These are phyloP conservation scores for Halocynthia roretzi DNA, from an alignment of 23 tunicate genomes.

Conservation along the genomic window DNA sequence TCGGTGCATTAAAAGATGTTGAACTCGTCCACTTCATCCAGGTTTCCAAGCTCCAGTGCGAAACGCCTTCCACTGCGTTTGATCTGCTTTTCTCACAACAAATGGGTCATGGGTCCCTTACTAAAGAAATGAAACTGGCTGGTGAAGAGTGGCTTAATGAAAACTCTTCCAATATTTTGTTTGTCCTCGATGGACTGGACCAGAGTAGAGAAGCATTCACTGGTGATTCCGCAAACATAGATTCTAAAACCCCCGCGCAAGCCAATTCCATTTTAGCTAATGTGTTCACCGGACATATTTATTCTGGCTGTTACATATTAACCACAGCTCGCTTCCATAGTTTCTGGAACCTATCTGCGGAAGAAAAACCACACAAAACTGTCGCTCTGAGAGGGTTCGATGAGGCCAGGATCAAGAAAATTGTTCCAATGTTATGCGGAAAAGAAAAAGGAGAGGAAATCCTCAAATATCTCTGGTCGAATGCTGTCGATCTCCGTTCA, in stretches of 20 bases:
- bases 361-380: background rate
- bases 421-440: background rate
- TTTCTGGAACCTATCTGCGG: background rate
- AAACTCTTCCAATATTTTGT: background rate
- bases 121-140: background rate
- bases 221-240: background rate
- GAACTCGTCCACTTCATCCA: background rate
- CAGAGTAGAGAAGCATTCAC: background rate
- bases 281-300: background rate
- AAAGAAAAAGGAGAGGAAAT: background rate
- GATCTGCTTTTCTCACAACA: conserved; percentile 8
- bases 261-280: background rate
- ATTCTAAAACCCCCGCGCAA: background rate
- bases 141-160: background rate
- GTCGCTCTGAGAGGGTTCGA: background rate
- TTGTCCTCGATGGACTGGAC: background rate
- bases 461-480: background rate
- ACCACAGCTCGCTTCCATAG: background rate
- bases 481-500: background rate
- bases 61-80: background rate
- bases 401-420: background rate
- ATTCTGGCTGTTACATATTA: background rate
- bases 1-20: background rate
- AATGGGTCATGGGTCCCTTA: background rate
- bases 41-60: background rate